Evolutionary conservation across 2,113 vertebrate genomes (phyloP), one percentile per base, ranked within the genome.

Genomic region (Taurulus bubalis): DNA sequence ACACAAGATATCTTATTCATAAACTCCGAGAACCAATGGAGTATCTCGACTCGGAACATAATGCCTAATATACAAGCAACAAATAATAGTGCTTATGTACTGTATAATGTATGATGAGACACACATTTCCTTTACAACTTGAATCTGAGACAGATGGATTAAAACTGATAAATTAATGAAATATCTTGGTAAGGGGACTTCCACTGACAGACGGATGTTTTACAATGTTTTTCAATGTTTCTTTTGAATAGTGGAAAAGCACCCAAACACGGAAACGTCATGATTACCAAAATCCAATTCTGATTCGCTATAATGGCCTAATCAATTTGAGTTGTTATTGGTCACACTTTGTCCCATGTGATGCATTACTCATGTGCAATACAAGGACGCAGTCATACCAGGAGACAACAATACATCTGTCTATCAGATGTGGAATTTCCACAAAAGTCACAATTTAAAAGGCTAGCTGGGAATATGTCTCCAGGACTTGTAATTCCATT

Each of bases 361-460:
- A 77, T 49, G 30, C 2, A 0, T 40, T 56, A 55, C 36, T 80
- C 22, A 56, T 45, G 22, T 10, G 49, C 6, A 47, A 65, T 68
- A 60, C 24, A 42, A 47, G 42, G 22, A 32, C 15, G 18, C 36
- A 66, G 66, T 60, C 10, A 24, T 42, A 11, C n/a, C 8, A 12
- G 26, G 42, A 55, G 42, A 82, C 68, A 73, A 78, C 62, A 49
- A 75, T 3, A 20, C 1, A 24, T 67, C 40, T 76, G 26, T 83
- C n/a, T 42, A 8, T 68, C 14, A 42, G 0, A 38, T 69, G 1
- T 40, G 68, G 51, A 89, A 90, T 79, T 89, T 86, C 83, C 83
- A 49, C 16, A 24, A 38, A 79, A 78, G 75, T 62, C 12, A 9
- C 47, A 82, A 11, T 71, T 65, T 24, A 34, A 85, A 56, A 63